Evolutionary conservation across 2,113 vertebrate species (phyloP).

Genomic region (Nibea coibor): DNA sequence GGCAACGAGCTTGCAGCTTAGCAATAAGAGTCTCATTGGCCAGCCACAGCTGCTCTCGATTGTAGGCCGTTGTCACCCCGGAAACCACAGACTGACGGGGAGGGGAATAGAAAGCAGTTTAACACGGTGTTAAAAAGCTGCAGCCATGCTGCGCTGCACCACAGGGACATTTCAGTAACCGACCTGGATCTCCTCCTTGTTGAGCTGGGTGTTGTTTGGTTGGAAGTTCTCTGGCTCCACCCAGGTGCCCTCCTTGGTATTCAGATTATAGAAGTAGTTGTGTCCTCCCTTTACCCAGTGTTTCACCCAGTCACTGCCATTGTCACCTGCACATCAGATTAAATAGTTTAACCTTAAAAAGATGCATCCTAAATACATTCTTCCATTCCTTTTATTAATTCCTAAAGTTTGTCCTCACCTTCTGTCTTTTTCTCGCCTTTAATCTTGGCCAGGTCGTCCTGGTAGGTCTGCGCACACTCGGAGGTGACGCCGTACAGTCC

Average conservation of each 20-base stretch:
- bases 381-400: too few species aligned
- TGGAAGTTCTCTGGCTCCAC: slow-evolving; percentile 88
- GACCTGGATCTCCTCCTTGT: slow-evolving; percentile 97
- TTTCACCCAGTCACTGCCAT: slow-evolving; percentile 90
- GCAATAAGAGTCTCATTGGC: slow-evolving; percentile 94
- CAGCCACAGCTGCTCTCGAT: slow-evolving; percentile 97
- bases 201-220: slow-evolving; percentile 91
- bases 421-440: slow-evolving; percentile 84
- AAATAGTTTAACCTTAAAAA: not conserved
- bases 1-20: slow-evolving; percentile 93
- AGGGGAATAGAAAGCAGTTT: not conserved
- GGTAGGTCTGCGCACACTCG: slow-evolving; percentile 91
- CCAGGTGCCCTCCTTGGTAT: slow-evolving; percentile 89
- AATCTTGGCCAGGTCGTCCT: slow-evolving; percentile 86
- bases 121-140: not conserved
- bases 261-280: slow-evolving; percentile 93
- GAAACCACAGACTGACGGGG: slow-evolving; percentile 87
- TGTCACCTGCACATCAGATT: slow-evolving; percentile 83
- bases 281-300: slow-evolving; percentile 98
- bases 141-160: not conserved
- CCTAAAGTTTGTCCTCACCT: slow-evolving; percentile 79
- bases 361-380: too few species aligned
- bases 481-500: slow-evolving; percentile 94
- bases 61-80: slow-evolving; percentile 94
- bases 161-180: not conserved